Base-by-base conservation (phyloP, 1,140 invertebrate genomes). In the Drosophila simulans region DNA sequence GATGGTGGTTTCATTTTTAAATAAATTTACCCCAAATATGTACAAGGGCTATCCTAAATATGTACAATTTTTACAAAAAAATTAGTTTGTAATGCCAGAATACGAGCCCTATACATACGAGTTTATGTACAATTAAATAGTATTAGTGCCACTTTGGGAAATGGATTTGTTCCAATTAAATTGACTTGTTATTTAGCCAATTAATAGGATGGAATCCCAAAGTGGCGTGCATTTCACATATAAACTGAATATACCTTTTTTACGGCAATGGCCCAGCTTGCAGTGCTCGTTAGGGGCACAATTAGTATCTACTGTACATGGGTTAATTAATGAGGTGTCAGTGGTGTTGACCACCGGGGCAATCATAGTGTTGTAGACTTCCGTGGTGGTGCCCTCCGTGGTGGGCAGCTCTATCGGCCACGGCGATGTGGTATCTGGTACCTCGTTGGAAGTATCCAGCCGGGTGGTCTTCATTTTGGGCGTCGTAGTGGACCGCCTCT, bases 261-360 rank as follows among this genome's bases (percentile, higher is more conserved):
- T 93, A 48, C 91, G 86, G 90, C 94, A 95, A 82, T 92, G 85
- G 15, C 93, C 92, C 81, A 93, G 92, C 27, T 94, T 92, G 84
- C 94, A 95, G 46, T 93, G 93, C 90, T 94, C 92, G 58, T 92
- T 92, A 57, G 91, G 73, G 35, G 92, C 89, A 80, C 94, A 95
- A 57, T 94, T 91, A 91, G 90, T 90, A 91, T 91, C 84, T 83
- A 91, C 72, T 74, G 86, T 90, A 91, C 90, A 91, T 72, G 77
- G 70, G 86, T 91, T 94, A 69, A 91, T 86, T 74, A 91, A 77
- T 82, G 77, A 86, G 69, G 77, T 91, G 53, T 78, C 64, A 53
- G 85, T 89, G 39, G 74, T 66, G 74, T 62, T 79, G 15, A 64
- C 60, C 48, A 34, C 51, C 48, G 73, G 79, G 55, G 75, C 60